Evolutionary conservation across 2,888 invertebrate species (phyloP), one percentile per base, ranked within the genome.

Genomic region (Amiota communis): DNA sequence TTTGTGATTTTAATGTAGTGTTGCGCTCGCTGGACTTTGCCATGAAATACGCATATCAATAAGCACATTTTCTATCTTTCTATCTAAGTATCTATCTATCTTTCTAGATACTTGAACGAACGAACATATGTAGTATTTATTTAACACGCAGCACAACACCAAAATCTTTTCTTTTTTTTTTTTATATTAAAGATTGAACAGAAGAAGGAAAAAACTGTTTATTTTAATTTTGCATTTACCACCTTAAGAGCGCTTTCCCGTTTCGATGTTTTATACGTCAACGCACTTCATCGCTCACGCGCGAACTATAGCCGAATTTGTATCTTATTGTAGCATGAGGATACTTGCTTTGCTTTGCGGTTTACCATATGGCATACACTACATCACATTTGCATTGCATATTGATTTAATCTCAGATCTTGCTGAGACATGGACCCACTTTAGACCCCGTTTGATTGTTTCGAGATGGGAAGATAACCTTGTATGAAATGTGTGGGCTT

Each of bases 281-380:
- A 82, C 85, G 82, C 85, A 85, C 83, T 80, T 77, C 83, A 83
- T 83, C 85, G 85, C 85, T 81, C 81, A 83, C 83, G 83, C 83
- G 81, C 85, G 75, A 79, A 81, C 84, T 70, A 67, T 15, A 23
- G 17, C 20, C 51, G 49, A 17, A 36, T n/a, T 15, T 36, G 69
- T 36, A 36, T 17, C 61, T 61, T 64, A 64, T 49, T 6, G 51
- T 20, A 67, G 49, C 23, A 48, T 65, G 15, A 36, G 15, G 65
- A 53, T 53, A 53, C 53, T 51, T 47, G 48, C 23, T 36, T 36
- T 36, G 6, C 59, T n/a, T 15, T 11, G 15, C 48, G 65, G 8
- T 48, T 13, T n/a, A n/a, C 48, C 48, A 47, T 48, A 48, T 65
- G 65, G 65, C 65, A 20, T 47, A 57, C 57, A 56, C 65, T 72